phyloP scores from a whole-genome alignment of 2,113 vertebrate species.

The Notarius lentiginosus region DNA sequence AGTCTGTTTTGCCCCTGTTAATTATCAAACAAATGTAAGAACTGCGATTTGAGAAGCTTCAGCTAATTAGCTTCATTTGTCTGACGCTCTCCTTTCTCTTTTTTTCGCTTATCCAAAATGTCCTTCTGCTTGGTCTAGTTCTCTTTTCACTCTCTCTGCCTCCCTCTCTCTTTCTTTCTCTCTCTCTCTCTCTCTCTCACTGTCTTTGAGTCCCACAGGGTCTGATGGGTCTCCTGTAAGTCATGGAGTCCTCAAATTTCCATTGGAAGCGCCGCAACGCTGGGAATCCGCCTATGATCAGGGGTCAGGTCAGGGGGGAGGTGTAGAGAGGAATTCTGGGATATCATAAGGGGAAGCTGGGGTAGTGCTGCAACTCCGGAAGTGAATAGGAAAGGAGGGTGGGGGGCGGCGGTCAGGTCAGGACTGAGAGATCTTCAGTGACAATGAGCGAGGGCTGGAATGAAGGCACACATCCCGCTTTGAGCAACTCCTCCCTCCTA shows the following conservation, averaged over 20 bases:
- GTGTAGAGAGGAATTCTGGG: conserved; percentile 66
- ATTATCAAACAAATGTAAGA: conserved; percentile 87
- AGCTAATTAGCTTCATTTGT: conserved; percentile 88
- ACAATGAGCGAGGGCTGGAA: conserved; percentile 94
- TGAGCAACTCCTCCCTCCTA: conserved; percentile 83
- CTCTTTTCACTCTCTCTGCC: conserved; percentile 56
- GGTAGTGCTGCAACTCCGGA: conserved; percentile 49
- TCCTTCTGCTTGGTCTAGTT: conserved; percentile 76
- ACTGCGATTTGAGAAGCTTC: conserved; percentile 85
- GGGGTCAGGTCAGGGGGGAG: conserved; percentile 80
- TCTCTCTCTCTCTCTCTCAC: conserved; percentile 45
- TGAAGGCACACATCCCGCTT: conserved; percentile 97
- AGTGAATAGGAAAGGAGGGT: conserved; percentile 15
- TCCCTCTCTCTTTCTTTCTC: conserved; percentile 64
- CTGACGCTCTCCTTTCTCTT: conserved; percentile 65
- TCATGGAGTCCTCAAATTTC: conserved; percentile 87
- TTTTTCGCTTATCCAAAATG: conserved; percentile 67
- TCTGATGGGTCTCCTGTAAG: conserved; percentile 81
- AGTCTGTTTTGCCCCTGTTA: conserved; percentile 82
- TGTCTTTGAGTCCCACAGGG: conserved; percentile 71
- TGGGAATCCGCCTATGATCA: conserved; percentile 68
- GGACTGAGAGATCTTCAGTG: conserved; percentile 84
- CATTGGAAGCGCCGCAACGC: conserved; percentile 86
- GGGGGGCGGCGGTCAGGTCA: conserved; percentile 54
- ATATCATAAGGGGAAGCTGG: conserved; percentile 80